Base-by-base conservation (phyloP, 2,888 invertebrate genomes). In the Cecidostiba fungosa region DNA sequence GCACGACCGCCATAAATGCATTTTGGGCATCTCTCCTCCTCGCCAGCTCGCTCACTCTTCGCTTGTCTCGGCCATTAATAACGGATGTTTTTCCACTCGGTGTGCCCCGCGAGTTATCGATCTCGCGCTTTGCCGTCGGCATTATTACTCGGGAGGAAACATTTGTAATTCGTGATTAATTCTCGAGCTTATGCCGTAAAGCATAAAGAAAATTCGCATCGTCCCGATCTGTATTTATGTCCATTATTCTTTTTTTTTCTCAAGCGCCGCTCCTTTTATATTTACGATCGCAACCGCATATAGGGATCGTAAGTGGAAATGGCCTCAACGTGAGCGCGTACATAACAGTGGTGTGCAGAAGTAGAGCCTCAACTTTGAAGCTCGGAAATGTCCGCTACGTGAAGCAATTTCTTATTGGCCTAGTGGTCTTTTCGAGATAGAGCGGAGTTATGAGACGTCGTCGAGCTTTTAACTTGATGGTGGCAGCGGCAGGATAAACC, bases 1-100 rank as follows among this genome's bases (percentile, higher is more conserved):
- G 88, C 89, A 90, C 90, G 89, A 89, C 87, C 86, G 84, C 88
- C 87, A 89, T 89, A 89, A 89, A 89, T 86, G 89, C 87, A 86
- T 88, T 89, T 87, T 79, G 79, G 83, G 84, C 19, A 69, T 81
- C 85, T 62, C 62, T 73, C 72, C 36, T 26, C n/a, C n/a, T n/a
- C n/a, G n/a, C n/a, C n/a, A n/a, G n/a, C n/a, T 23, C 73, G 10
- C 16, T 43, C 72, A 23, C 72, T 39, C 36, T 39, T 12, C 16
- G 66, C 36, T 32, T 72, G 26, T 74, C 82, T 80, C 36, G 66
- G 66, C 84, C 84, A 86, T 87, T 87, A 88, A 85, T 87, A 87
- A 87, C 85, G 83, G 62, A 77, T 85, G 79, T 81, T 88, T 86
- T 85, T 80, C 72, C 73, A 82, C 81, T 76, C 73, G 77, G 29